A percentile compares a stretch with the other conserved stretches of the same genome.
Evolutionary conservation across 2,888 invertebrate genomes (phyloP).

Genomic region (Actias luna): DNA sequence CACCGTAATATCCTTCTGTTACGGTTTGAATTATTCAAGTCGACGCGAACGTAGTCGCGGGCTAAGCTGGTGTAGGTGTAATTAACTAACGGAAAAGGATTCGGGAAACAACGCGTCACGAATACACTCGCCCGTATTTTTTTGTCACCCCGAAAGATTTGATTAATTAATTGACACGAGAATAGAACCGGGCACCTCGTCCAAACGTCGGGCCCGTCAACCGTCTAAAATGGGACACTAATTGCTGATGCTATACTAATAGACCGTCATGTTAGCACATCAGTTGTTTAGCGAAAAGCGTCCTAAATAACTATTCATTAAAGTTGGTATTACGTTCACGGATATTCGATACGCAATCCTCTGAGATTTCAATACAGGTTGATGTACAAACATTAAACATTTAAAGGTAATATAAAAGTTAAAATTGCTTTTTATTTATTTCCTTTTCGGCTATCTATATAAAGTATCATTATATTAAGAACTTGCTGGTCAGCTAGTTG

Average conservation of each 20-base stretch:
- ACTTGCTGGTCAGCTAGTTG: no score
- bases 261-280: slow-evolving; percentile 23
- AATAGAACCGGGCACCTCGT: slow-evolving; percentile 11
- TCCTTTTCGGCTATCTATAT: background rate
- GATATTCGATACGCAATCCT: slow-evolving; percentile 9
- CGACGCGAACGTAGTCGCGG: no score
- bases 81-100: background rate
- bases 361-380: background rate
- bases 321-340: slow-evolving; percentile 14
- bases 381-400: background rate
- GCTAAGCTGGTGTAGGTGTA: no score
- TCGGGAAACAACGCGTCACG: background rate
- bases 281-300: slow-evolving; percentile 15
- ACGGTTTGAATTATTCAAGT: no score
- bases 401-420: background rate
- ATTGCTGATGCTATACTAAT: slow-evolving; percentile 17
- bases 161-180: slow-evolving; percentile 12
- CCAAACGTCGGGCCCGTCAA: slow-evolving; percentile 8
- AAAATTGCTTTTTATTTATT: background rate
- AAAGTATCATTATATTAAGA: background rate
- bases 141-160: slow-evolving; percentile 11
- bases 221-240: slow-evolving; percentile 14
- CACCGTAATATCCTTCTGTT: no score
- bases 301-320: background rate
- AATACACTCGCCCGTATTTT: slow-evolving; percentile 6